Evolutionary conservation across 1,140 invertebrate species (phyloP).

Genomic region (Aphelenchoides fujianensis): DNA sequence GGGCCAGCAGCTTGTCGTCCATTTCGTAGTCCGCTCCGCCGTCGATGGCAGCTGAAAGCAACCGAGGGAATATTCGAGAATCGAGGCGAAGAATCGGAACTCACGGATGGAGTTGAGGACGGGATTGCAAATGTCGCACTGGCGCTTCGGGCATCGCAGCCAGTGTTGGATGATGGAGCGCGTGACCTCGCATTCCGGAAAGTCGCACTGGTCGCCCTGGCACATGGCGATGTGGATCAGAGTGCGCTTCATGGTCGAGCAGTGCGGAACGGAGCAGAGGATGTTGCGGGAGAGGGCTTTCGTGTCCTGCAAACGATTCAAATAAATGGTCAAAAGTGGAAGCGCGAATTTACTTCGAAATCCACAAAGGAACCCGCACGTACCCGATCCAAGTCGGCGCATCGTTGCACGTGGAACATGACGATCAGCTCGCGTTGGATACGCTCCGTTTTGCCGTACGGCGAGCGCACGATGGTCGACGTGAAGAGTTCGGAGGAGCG

Average conservation of each 20-base stretch:
- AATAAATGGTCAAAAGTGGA: neutral
- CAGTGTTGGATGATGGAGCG: slow-evolving; percentile 14
- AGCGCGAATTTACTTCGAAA: too few relatives aligned
- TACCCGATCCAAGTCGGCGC: slow-evolving; percentile 16
- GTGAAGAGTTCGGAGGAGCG: neutral
- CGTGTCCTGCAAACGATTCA: slow-evolving; percentile 18
- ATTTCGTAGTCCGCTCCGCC: neutral
- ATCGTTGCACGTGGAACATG: slow-evolving; percentile 18
- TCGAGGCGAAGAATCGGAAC: neutral
- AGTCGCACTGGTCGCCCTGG: neutral
- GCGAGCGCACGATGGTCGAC: neutral
- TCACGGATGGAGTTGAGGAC: slow-evolving; percentile 9
- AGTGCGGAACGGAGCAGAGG: slow-evolving; percentile 16
- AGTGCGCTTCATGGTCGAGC: slow-evolving; percentile 16
- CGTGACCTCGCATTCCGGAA: slow-evolving; percentile 17
- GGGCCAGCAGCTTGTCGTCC: slow-evolving; percentile 11
- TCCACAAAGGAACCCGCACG: neutral
- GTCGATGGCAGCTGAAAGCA: slow-evolving; percentile 13
- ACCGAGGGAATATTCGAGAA: neutral
- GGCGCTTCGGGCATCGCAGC: slow-evolving; percentile 4
- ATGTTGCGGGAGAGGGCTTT: neutral
- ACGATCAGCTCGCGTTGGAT: slow-evolving; percentile 19
- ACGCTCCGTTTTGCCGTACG: slow-evolving; percentile 12
- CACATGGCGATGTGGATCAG: slow-evolving; percentile 19
- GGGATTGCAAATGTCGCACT: slow-evolving; percentile 9